These are phyloP conservation scores for Phalloptychus januarius DNA, from an alignment of 2,797 vertebrate species.

Conservation along the genomic window DNA sequence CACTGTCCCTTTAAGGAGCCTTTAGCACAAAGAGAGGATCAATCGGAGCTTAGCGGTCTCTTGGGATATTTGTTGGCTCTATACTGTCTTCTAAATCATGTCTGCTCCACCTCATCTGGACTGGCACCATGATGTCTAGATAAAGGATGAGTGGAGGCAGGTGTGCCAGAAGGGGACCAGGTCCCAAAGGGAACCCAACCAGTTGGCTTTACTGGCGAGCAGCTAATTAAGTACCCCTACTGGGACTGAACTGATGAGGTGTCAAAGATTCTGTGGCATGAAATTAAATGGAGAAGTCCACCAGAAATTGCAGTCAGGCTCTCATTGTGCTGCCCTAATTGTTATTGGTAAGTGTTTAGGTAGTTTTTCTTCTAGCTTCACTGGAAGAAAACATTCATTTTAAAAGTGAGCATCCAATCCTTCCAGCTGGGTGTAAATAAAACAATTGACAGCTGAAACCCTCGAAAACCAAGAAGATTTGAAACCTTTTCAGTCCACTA, in stretches of 20 bases:
- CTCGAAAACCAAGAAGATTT: not conserved
- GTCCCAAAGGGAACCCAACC: slow-evolving; percentile 60
- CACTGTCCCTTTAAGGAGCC: not conserved
- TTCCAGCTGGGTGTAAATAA: not conserved
- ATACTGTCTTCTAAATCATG: slow-evolving; percentile 41
- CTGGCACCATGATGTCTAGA: slow-evolving; percentile 60
- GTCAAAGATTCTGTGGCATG: slow-evolving; percentile 14
- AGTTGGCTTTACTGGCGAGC: slow-evolving; percentile 61
- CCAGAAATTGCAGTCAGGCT: not conserved
- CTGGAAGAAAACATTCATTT: not conserved
- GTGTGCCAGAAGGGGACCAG: slow-evolving; percentile 71
- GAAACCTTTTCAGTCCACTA: not conserved
- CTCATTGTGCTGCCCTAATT: not conserved
- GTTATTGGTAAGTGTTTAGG: not conserved
- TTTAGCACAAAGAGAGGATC: not conserved
- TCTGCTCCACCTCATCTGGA: slow-evolving; percentile 43
- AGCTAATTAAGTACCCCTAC: slow-evolving; percentile 62
- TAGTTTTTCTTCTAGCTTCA: not conserved
- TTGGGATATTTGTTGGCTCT: slow-evolving; percentile 26
- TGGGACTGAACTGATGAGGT: slow-evolving; percentile 52
- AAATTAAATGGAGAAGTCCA: not conserved
- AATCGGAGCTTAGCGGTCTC: not conserved
- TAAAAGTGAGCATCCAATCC: not conserved
- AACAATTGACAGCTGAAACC: not conserved
- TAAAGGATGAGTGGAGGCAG: slow-evolving; percentile 55